Evolutionary conservation across 64 coral and sea anemone species (phyloP).

Genomic region (Anthopleura sola): DNA sequence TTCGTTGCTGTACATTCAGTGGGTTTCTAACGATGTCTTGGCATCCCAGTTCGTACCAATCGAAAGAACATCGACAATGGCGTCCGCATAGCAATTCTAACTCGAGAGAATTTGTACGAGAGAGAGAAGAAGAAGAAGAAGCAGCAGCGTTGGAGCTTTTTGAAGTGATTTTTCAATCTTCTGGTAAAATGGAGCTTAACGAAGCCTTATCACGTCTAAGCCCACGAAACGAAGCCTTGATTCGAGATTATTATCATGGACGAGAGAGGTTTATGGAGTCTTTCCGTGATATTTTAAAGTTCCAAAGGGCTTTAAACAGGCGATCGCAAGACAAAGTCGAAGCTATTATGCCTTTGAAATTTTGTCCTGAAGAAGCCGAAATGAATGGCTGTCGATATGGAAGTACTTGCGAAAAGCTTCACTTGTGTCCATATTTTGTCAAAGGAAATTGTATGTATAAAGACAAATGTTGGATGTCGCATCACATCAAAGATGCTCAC

Average conservation of each 20-base stretch:
- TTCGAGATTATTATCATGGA: neutral
- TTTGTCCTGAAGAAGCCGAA: slow-evolving; percentile 41
- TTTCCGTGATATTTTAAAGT: slow-evolving; percentile 36
- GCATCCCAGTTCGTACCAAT: too few relatives aligned
- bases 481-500: slow-evolving; percentile 36
- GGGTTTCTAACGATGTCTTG: too few relatives aligned
- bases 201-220: slow-evolving; percentile 41
- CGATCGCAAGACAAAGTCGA: slow-evolving; percentile 38
- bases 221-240: neutral
- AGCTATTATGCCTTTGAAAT: slow-evolving; percentile 40
- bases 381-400: slow-evolving; percentile 38
- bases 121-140: neutral
- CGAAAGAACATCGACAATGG: neutral
- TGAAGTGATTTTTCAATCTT: slow-evolving; percentile 25
- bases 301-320: neutral
- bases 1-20: too few relatives aligned
- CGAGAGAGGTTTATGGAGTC: slow-evolving; percentile 16
- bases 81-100: neutral
- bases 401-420: slow-evolving; percentile 43
- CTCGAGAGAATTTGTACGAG: neutral
- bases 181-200: slow-evolving; percentile 55
- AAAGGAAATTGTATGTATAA: slow-evolving; percentile 70
- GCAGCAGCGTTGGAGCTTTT: slow-evolving; percentile 34
- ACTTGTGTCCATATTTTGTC: slow-evolving; percentile 81
- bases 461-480: slow-evolving; percentile 62